Evolutionary conservation across 2,888 invertebrate genomes (phyloP).

Genomic region (Liodrosophila aerea): DNA sequence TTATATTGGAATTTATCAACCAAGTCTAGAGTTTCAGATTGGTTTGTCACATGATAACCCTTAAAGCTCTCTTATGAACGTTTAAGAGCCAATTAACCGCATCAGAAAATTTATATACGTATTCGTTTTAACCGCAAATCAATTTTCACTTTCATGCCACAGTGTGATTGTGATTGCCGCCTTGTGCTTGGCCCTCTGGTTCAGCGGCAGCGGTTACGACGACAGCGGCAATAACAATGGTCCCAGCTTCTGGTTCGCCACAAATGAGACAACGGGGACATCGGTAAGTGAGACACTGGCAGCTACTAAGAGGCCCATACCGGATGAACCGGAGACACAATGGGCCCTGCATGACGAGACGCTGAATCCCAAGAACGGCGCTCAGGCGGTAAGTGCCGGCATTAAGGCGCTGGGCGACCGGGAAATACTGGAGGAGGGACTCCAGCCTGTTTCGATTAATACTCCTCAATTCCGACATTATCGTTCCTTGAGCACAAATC

Average conservation of each 20-base stretch:
- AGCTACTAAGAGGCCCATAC: constrained; percentile 56
- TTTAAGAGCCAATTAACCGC: constrained; percentile 22
- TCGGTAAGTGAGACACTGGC: constrained; percentile 30
- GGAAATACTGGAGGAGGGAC: constrained; percentile 84
- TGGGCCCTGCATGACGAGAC: constrained; percentile 62
- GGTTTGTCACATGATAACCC: constrained; percentile 28
- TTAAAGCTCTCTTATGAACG: constrained; percentile 14
- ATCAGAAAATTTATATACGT: not conserved
- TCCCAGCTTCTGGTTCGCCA: constrained; percentile 55
- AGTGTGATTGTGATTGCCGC: constrained; percentile 74
- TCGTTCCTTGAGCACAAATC: constrained; percentile 86
- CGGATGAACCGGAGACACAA: constrained; percentile 65
- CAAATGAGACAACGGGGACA: constrained; percentile 39
- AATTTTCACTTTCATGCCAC: constrained; percentile 46
- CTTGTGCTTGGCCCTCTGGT: constrained; percentile 61
- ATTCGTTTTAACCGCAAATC: constrained; percentile 29
- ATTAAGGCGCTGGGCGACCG: constrained; percentile 84
- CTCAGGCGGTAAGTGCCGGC: constrained; percentile 84
- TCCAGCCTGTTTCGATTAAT: constrained; percentile 83
- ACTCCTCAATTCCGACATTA: constrained; percentile 89
- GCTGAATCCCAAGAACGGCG: constrained; percentile 49
- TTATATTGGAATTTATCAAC: not conserved
- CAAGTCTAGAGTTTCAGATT: not conserved
- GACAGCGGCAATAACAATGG: constrained; percentile 1
- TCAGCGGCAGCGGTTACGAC: constrained; percentile 53